Percentiles rank a stretch among this genome's conserved stretches.
Conservation (phyloP, 2,113 vertebrate species). For the Beaufortia kweichowensis region DNA sequence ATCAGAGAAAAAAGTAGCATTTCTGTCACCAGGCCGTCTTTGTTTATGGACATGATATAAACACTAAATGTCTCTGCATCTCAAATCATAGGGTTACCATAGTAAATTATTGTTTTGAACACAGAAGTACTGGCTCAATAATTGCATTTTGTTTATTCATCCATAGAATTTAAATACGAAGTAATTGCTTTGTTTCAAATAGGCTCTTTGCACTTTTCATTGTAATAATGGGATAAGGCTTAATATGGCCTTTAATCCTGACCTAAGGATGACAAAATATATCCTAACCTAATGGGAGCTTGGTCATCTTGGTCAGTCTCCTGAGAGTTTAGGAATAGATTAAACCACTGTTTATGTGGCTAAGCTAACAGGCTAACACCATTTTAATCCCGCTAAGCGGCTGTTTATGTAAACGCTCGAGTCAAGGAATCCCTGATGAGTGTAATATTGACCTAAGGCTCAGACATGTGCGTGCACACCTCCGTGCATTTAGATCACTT, state of each 20-base stretch:
- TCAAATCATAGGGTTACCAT: no score
- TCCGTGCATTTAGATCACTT: slow-evolving; percentile 58
- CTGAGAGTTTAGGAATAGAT: slow-evolving; percentile 29
- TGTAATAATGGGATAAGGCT: background rate
- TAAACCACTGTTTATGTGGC: slow-evolving; percentile 70
- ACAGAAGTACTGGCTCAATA: no score
- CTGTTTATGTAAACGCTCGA: slow-evolving; percentile 76
- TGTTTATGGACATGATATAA: no score
- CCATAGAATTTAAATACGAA: background rate
- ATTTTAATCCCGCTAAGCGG: slow-evolving; percentile 77
- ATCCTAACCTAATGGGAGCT: slow-evolving; percentile 14
- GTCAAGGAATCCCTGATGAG: slow-evolving; percentile 71
- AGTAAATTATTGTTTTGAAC: no score
- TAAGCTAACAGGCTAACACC: slow-evolving; percentile 70
- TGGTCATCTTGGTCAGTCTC: slow-evolving; percentile 13
- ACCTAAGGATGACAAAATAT: slow-evolving; percentile 15
- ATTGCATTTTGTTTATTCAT: no score
- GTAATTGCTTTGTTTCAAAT: background rate
- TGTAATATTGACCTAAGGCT: slow-evolving; percentile 69
- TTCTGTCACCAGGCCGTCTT: no score
- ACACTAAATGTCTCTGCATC: no score
- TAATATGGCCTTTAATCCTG: background rate
- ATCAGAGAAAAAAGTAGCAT: no score
- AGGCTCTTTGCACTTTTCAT: background rate
- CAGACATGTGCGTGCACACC: slow-evolving; percentile 51